Base-by-base conservation (phyloP, 2,888 invertebrate genomes). In the Pseudolycoriella hygida region DNA sequence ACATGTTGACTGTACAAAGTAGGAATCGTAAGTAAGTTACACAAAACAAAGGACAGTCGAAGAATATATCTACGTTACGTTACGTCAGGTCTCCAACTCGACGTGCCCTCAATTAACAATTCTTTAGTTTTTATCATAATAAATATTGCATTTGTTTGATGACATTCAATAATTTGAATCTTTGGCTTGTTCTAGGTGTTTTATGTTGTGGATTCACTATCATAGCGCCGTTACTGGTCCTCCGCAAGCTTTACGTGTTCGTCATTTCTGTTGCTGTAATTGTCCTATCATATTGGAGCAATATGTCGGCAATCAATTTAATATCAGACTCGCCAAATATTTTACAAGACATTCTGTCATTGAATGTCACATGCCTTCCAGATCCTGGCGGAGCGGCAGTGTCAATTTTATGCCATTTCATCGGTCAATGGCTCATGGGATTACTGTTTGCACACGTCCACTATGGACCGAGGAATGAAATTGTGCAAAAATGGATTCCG, bases 231-330 rank as follows among this genome's bases (percentile, higher is more conserved):
- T 85, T 85, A 52, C 80, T 83, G 57, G 85, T 90, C 59, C 72
- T 93, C 51, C 76, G 88, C 64, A 77, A 85, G 62, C 81, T 90
- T 47, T 93, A 93, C 70, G 76, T 85, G 67, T 89, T 87, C 69
- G 69, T 89, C 53, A 75, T 81, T 62, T 87, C 90, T 2, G 72
- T 88, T 48, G 82, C 80, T 44, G 71, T 87, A 47, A 78, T 92
- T 49, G 80, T 85, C 62, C 70, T 87, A 50, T 89, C 90, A 1
- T 90, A 87, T 62, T 85, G 85, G 81, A 78, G 79, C 44, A 87
- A 86, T 64, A 74, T 80, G 39, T 77, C 77, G 40, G 80, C 80
- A 17, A 70, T 84, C 60, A 78, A 78, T 59, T 56, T 69, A 41
- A 63, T 72, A 50, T 62, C 64, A 46, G 67, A 68, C 43, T 66